Evolutionary conservation across 2,888 invertebrate genomes (phyloP), one percentile per base, ranked within the genome.

Genomic region (Drosophila multiciliata): DNA sequence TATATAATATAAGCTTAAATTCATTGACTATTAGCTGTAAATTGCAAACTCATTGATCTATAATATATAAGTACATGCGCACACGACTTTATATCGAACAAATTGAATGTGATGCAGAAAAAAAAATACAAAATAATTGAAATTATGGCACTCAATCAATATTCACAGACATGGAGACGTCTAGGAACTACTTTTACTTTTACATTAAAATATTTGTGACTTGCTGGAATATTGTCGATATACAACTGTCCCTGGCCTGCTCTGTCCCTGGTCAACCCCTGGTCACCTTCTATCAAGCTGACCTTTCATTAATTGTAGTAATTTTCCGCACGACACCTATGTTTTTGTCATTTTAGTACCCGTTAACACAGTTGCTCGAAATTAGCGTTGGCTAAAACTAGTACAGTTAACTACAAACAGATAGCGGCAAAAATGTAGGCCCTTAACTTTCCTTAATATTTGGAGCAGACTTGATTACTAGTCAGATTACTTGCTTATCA

Each of bases 271-370:
- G 9, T 32, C 20, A 3, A 26, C 12, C 55, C 40, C 20, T 23
- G 74, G 15, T 70, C 70, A 74, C 63, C 78, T 70, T 75, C 60
- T 7, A 61, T 40, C 64, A 53, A 32, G 38, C 38, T 80, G 82
- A 82, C 84, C 89, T 83, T 80, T 89, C 50, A 78, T 87, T 86
- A 89, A 86, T 89, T 82, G 74, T 65, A 57, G 66, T 60, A 64
- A 85, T 81, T 81, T 77, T 49, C 67, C 66, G 61, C 79, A 83
- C 73, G 74, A 82, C 58, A 71, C 57, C 15, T 74, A 26, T 72
- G 17, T 23, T n/a, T 40, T 55, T 29, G 40, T 38, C 40, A 15
- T 45, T 45, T 45, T 23, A n/a, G 29, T 29, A 40, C 53, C 15
- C 23, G 45, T 65, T 75, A 57, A 78, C 57, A 75, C 71, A 78